Conservation (phyloP, 1,140 invertebrate species). For the Heliconius himera region DNA sequence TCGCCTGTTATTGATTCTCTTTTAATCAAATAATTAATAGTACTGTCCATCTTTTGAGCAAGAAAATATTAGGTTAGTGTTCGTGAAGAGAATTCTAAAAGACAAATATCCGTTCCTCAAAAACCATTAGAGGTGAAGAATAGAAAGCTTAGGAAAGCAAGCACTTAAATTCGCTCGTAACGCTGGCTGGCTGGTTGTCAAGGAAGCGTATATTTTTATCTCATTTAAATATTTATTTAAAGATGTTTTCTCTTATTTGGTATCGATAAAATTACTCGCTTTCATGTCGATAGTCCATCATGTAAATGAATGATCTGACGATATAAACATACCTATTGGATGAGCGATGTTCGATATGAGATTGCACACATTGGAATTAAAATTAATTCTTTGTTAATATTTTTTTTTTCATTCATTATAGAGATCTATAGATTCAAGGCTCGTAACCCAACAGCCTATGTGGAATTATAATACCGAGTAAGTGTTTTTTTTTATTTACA, state of each 20-base stretch:
- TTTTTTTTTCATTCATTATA: no score
- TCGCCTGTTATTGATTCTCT: not conserved
- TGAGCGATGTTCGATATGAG: no score
- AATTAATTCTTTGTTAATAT: no score
- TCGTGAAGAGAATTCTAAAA: slow-evolving; percentile 43
- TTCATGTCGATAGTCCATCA: no score
- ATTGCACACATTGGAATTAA: no score
- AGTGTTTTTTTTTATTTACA: no score
- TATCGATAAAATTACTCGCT: not conserved
- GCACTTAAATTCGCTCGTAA: slow-evolving; percentile 17
- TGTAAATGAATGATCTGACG: no score
- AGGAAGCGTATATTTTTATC: not conserved
- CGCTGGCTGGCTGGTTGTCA: not conserved
- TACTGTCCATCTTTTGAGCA: slow-evolving; percentile 24
- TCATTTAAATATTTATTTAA: not conserved
- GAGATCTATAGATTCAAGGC: no score
- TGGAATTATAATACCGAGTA: no score
- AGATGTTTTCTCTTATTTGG: not conserved
- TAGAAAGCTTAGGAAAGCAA: slow-evolving; percentile 35
- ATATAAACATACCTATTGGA: no score
- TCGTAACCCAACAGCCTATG: no score
- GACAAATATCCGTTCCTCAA: slow-evolving; percentile 41
- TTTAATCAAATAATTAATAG: slow-evolving; percentile 45
- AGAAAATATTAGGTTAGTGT: not conserved
- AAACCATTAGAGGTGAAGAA: slow-evolving; percentile 43